Evolutionary conservation across 2,113 vertebrate genomes (phyloP).

Genomic region (Tauraco erythrolophus): DNA sequence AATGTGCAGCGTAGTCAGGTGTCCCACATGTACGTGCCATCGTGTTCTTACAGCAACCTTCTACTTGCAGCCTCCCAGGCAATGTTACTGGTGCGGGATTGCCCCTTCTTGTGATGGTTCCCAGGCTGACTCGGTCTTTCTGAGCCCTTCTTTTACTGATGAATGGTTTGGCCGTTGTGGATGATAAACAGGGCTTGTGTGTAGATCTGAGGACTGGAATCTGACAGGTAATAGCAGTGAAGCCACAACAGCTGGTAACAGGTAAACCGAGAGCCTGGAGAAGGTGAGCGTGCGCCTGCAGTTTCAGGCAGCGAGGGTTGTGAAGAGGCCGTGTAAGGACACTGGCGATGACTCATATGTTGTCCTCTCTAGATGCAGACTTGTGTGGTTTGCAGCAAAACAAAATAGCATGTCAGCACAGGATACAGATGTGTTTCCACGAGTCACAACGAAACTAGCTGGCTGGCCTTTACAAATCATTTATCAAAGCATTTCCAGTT

Average conservation of each 20-base stretch:
- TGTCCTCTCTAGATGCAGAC: slow-evolving; percentile 7
- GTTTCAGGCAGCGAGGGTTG: background rate
- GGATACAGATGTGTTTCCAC: slow-evolving; percentile 69
- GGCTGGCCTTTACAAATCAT: slow-evolving; percentile 23
- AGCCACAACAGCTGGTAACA: background rate
- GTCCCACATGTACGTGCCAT: accelerated
- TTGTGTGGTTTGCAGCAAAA: slow-evolving; percentile 30
- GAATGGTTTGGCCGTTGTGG: background rate
- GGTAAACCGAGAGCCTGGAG: background rate
- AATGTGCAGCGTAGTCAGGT: no score
- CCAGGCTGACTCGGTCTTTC: background rate
- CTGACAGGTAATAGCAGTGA: background rate
- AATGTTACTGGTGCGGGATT: background rate
- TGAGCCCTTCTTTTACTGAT: background rate
- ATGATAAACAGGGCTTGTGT: background rate
- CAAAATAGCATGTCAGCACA: slow-evolving; percentile 54
- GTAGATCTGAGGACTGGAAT: background rate
- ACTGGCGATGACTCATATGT: background rate
- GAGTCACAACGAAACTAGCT: slow-evolving; percentile 47
- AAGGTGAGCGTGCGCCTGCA: background rate
- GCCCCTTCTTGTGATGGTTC: background rate
- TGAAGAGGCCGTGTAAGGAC: background rate
- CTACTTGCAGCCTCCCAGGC: background rate
- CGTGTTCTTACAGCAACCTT: background rate
- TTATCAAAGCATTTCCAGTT: slow-evolving; percentile 67